phyloP scores from a whole-genome alignment of 2,888 invertebrate genomes.

The Trachelus stipa region DNA sequence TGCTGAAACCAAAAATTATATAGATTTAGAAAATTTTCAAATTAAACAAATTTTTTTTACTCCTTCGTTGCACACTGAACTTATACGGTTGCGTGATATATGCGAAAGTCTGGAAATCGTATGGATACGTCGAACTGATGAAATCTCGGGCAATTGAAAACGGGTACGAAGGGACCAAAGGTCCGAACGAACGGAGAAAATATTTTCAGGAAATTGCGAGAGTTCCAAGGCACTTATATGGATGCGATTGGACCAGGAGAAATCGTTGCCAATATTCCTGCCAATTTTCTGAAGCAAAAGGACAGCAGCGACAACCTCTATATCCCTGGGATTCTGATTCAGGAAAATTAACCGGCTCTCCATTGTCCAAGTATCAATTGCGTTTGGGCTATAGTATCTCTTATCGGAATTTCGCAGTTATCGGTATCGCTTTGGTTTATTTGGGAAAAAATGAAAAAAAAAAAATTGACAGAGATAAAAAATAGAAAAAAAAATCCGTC shows the following conservation, averaged over 20 bases:
- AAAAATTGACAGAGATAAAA: not conserved
- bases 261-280: not conserved
- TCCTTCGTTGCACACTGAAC: not conserved
- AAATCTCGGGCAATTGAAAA: not conserved
- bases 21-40: not conserved
- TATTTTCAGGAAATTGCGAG: not conserved
- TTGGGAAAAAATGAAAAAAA: not conserved
- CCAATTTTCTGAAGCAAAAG: not conserved
- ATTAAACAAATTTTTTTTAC: too few species aligned
- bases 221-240: not conserved
- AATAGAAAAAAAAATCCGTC: not conserved
- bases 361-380: not conserved
- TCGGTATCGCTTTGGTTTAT: not conserved
- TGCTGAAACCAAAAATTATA: constrained; percentile 61
- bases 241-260: not conserved
- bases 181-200: not conserved
- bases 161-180: not conserved
- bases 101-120: not conserved
- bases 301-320: not conserved
- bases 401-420: not conserved
- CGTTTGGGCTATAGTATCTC: not conserved
- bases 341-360: not conserved
- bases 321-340: not conserved
- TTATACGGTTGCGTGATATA: not conserved
- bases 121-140: not conserved